Evolutionary conservation across 64 coral and sea anemone genomes (phyloP).

Genomic region (Exaiptasia diaphana): DNA sequence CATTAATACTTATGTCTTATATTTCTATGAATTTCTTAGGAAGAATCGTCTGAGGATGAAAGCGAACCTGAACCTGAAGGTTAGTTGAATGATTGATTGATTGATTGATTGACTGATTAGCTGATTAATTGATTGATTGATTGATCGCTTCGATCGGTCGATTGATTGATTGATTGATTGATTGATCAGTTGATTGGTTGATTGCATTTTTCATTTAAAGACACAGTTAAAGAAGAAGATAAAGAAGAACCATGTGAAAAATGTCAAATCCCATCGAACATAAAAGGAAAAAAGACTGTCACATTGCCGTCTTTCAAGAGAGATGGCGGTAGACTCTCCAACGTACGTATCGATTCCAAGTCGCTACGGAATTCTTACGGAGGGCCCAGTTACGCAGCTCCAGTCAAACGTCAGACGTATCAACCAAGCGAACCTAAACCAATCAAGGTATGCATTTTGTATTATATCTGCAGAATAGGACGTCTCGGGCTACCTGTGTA

Average conservation of each 20-base stretch:
- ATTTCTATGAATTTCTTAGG: too few relatives aligned
- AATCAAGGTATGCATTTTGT: constrained; percentile 45
- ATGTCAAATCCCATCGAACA: constrained; percentile 28
- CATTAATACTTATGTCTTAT: too few relatives aligned
- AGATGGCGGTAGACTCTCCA: constrained; percentile 63
- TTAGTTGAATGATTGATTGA: too few relatives aligned
- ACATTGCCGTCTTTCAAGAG: constrained; percentile 44
- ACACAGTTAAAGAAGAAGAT: background rate
- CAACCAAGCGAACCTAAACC: constrained; percentile 43
- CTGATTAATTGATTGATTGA: too few relatives aligned
- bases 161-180: too few relatives aligned
- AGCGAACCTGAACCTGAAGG: too few relatives aligned
- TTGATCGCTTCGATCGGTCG: too few relatives aligned
- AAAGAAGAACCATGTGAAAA: constrained; percentile 27
- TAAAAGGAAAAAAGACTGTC: constrained; percentile 47
- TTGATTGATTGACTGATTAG: too few relatives aligned
- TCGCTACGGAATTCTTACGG: constrained; percentile 21
- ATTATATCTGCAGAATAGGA: too few relatives aligned
- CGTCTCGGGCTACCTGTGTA: background rate
- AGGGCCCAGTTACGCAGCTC: constrained; percentile 74
- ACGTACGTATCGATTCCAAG: constrained; percentile 62
- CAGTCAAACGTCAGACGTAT: constrained; percentile 26
- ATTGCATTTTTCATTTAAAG: too few relatives aligned
- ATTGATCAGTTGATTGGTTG: too few relatives aligned
- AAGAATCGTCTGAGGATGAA: background rate